Conservation (phyloP, 2,797 vertebrate genomes). For the Gastrophryne carolinensis region DNA sequence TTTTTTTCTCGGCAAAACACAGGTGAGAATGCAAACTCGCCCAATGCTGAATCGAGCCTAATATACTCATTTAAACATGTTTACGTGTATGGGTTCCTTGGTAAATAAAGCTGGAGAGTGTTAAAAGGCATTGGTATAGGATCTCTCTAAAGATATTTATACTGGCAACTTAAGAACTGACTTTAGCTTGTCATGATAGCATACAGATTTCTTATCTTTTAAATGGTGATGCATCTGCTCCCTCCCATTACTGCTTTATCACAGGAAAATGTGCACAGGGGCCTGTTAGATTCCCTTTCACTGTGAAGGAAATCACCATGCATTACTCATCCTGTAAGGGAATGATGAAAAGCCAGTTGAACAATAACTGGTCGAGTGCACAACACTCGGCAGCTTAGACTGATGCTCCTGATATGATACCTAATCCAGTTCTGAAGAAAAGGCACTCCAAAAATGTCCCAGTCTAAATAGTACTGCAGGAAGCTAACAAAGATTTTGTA, state of each 20-base stretch:
- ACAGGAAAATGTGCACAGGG: background rate
- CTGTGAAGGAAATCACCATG: background rate
- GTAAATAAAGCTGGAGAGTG: no score
- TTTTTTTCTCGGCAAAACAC: no score
- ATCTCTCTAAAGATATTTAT: background rate
- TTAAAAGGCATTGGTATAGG: no score
- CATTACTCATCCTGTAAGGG: background rate
- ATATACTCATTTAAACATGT: no score
- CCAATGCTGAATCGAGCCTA: no score
- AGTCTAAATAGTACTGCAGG: conserved; percentile 31
- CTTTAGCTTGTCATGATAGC: background rate
- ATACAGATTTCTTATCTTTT: background rate
- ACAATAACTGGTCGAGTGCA: background rate
- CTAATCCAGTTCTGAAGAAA: background rate
- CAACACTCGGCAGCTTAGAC: background rate
- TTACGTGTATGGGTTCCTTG: no score
- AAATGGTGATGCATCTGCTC: background rate
- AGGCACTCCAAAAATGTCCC: conserved; percentile 12
- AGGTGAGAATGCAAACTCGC: no score
- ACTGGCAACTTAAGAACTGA: background rate
- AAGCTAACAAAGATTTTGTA: conserved; percentile 33
- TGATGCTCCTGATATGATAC: conserved; percentile 14
- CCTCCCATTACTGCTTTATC: background rate
- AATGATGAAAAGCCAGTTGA: background rate
- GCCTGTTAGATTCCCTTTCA: background rate